These are phyloP conservation scores for Gambusia holbrooki DNA, from an alignment of 2,113 vertebrate genomes.

Conservation along the genomic window DNA sequence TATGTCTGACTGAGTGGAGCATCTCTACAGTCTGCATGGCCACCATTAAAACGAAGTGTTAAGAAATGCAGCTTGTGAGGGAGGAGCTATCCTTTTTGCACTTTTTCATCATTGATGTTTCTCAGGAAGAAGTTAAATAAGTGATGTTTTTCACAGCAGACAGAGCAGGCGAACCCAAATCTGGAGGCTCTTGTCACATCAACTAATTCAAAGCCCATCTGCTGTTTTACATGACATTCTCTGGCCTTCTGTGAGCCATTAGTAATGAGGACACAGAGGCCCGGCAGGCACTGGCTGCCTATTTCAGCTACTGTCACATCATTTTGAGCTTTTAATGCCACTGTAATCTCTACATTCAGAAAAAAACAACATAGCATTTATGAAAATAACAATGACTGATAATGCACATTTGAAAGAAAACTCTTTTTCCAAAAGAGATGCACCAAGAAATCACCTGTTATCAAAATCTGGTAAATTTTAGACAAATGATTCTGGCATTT, in stretches of 20 bases:
- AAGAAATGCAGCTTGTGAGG: neutral
- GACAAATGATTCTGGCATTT: too few relatives aligned
- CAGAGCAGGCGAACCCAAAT: conserved; percentile 21
- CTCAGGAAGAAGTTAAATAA: neutral
- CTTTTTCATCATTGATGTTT: neutral
- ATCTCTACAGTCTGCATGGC: neutral
- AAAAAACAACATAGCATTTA: neutral
- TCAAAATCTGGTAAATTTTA: too few relatives aligned
- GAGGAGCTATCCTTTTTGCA: neutral
- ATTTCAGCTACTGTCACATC: conserved; percentile 14
- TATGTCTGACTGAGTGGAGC: neutral
- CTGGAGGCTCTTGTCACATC: conserved; percentile 27
- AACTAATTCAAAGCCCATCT: conserved; percentile 62
- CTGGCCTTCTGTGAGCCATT: conserved; percentile 55
- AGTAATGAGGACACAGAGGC: conserved; percentile 54
- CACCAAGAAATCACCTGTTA: too few relatives aligned
- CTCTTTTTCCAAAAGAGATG: too few relatives aligned
- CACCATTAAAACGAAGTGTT: neutral
- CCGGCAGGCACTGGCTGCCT: conserved; percentile 31
- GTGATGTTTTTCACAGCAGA: conserved; percentile 6
- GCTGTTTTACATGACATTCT: conserved; percentile 53
- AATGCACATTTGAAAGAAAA: neutral
- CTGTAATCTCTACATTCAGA: neutral
- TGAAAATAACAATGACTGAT: neutral
- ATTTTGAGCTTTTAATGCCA: conserved; percentile 3